Evolutionary conservation across 2,888 invertebrate species (phyloP).

Genomic region (Oscheius sp.): DNA sequence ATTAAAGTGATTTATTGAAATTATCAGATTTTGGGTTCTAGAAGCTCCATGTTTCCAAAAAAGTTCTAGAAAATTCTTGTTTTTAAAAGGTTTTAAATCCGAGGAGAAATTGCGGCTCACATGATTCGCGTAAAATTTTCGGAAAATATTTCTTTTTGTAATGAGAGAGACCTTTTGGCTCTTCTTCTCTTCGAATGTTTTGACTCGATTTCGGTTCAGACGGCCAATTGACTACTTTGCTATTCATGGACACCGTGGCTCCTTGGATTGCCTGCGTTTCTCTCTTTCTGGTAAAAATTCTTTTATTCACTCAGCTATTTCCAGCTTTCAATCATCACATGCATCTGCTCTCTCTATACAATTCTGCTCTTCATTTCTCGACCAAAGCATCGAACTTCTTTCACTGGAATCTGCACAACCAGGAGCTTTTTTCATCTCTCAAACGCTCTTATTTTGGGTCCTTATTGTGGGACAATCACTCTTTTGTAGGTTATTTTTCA

Average conservation of each 20-base stretch:
- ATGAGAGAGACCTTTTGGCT: no score
- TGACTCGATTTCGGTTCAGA: not conserved
- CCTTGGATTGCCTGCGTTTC: conserved; percentile 8
- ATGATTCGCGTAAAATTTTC: no score
- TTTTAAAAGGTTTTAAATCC: no score
- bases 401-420: conserved; percentile 18
- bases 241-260: conserved; percentile 17
- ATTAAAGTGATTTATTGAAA: no score
- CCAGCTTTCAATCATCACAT: not conserved
- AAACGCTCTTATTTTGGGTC: conserved; percentile 8
- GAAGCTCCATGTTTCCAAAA: no score
- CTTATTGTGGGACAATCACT: conserved; percentile 7
- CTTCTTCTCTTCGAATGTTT: no score
- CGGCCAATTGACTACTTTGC: not conserved
- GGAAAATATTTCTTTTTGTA: no score
- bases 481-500: conserved; percentile 1
- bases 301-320: not conserved
- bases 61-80: no score
- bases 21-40: no score
- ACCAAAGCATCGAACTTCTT: conserved; percentile 17
- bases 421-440: conserved; percentile 18
- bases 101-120: no score
- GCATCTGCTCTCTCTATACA: conserved; percentile 2
- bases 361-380: not conserved
- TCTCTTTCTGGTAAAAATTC: conserved; percentile 7